Evolutionary conservation across 1,140 invertebrate genomes (phyloP).

Genomic region (Coenobita brevimanus): DNA sequence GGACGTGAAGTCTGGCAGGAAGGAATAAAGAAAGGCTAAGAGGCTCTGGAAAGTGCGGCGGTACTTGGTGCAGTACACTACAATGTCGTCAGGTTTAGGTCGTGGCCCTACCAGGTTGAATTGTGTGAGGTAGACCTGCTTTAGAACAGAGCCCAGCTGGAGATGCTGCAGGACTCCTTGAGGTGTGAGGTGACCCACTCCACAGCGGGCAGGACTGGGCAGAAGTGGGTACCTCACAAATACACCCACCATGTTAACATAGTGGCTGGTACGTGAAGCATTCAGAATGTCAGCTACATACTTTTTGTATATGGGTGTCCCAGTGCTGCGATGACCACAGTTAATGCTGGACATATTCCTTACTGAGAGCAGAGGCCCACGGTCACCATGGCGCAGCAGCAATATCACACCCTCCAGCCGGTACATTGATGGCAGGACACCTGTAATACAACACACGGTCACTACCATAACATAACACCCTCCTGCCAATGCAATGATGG

Average conservation of each 20-base stretch:
- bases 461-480: not conserved
- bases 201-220: constrained; percentile 79
- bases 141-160: constrained; percentile 82
- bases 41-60: constrained; percentile 92
- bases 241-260: constrained; percentile 80
- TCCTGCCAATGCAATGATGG: too few relatives aligned
- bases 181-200: constrained; percentile 82
- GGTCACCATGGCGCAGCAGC: constrained; percentile 89
- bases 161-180: constrained; percentile 84
- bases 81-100: constrained; percentile 78
- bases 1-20: constrained; percentile 79
- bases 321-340: constrained; percentile 77
- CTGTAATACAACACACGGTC: constrained; percentile 59
- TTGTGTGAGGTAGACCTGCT: constrained; percentile 80
- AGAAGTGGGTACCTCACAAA: constrained; percentile 88
- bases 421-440: constrained; percentile 69
- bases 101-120: constrained; percentile 76
- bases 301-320: constrained; percentile 69
- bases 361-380: constrained; percentile 87
- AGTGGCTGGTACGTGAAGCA: constrained; percentile 60
- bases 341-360: constrained; percentile 83
- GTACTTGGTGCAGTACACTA: constrained; percentile 87
- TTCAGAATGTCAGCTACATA: constrained; percentile 70
- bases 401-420: constrained; percentile 84
- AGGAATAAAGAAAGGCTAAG: constrained; percentile 84